Conservation (phyloP, 2,888 invertebrate species). For the Saturnia japonica region DNA sequence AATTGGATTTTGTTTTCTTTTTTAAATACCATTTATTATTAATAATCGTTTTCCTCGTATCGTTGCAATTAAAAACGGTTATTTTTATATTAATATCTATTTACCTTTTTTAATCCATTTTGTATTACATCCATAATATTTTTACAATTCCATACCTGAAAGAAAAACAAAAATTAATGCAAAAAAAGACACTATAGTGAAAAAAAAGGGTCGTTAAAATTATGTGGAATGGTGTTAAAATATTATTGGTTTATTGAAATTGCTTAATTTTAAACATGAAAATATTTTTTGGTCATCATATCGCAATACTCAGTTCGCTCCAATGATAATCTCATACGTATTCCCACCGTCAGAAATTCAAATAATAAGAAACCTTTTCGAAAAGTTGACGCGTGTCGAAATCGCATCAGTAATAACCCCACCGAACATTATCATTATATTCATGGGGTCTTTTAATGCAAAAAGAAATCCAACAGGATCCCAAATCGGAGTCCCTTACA, state of each 20-base stretch:
- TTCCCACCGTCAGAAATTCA: slow-evolving; percentile 24
- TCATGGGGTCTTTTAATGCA: slow-evolving; percentile 78
- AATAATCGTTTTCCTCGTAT: neutral
- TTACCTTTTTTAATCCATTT: neutral
- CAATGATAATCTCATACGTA: neutral
- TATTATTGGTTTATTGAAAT: neutral
- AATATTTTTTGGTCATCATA: neutral
- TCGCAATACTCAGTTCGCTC: neutral
- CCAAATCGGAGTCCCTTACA: slow-evolving; percentile 77
- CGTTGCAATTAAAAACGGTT: neutral
- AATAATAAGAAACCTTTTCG: slow-evolving; percentile 44
- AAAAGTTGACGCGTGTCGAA: slow-evolving; percentile 64
- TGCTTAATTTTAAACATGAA: neutral
- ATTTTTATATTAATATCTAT: neutral
- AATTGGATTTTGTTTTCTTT: too few species aligned
- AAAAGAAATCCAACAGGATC: slow-evolving; percentile 81
- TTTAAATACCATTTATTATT: neutral
- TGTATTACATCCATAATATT: neutral
- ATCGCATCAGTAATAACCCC: slow-evolving; percentile 62
- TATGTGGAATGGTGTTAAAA: neutral
- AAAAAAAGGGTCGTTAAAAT: neutral
- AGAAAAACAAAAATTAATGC: neutral
- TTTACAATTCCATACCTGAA: neutral
- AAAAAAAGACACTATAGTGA: neutral
- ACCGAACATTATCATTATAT: slow-evolving; percentile 78